Base-by-base conservation (phyloP, 2,797 vertebrate genomes). In the Rousettus madagascariensis region DNA sequence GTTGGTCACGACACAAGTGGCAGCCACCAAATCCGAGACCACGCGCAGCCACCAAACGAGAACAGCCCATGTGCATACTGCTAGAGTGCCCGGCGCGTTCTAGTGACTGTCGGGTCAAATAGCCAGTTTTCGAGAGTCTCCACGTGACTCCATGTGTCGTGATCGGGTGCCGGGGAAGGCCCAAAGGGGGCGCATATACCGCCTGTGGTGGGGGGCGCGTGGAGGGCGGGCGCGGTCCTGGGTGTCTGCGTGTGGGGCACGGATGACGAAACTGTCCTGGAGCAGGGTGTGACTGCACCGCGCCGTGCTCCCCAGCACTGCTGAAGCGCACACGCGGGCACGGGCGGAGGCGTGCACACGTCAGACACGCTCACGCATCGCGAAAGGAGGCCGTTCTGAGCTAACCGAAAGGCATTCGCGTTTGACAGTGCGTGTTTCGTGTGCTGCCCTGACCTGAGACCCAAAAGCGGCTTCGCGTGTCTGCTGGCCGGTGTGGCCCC, bases 321-420 rank as follows among this genome's bases (percentile, higher is more conserved):
- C 30, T 66, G 33, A 26, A 19, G 49, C 59, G 59, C 28, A 46
- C 10, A 33, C 9, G 3, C 3, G 17, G 8, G 4, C 13, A n/a
- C 57, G 30, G 11, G 4, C 46, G 6, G 1, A 51, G 22, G 19
- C 0, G 3, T 11, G 10, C 9, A 43, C 10, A 49, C 5, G 41
- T 0, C 2, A 2, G 24, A 6, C 13, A 30, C 17, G 19, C 16
- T 2, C 30, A 16, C 55, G 55, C 16, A 11, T 7, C 0, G 30
- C 6, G 4, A 28, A 36, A 2, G 8, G 57, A 49, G 41, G 30
- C 2, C 4, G 22, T 20, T 55, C 79, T 24, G 19, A 68, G 9
- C 65, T 53, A 82, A 71, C 41, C 74, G 22, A 79, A 55, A 38
- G 51, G 30, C 15, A 51, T 86, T 66, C 71, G 65, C 57, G 43